A percentile compares a stretch with the other conserved stretches of the same genome.
Evolutionary conservation across 53 echinoderm and acorn worm species (phyloP).

Genomic region (Patiria pectinifera): DNA sequence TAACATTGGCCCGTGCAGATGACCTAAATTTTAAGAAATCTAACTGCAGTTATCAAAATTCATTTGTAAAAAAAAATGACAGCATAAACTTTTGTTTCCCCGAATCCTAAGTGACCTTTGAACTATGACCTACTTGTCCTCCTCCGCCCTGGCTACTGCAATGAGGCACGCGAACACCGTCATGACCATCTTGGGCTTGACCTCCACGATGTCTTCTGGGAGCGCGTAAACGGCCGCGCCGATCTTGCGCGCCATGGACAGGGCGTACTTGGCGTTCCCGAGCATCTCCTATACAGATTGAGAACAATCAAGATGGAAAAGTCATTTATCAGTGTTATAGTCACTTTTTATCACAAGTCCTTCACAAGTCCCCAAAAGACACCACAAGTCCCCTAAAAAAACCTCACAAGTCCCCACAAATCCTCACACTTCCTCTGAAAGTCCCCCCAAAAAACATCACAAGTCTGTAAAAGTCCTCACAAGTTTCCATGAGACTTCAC

Average conservation of each 20-base stretch:
- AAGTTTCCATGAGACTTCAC: too few species aligned
- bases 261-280: conserved; percentile 92
- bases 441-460: background rate
- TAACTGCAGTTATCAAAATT: background rate
- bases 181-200: conserved; percentile 93
- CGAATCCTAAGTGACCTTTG: background rate
- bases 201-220: conserved; percentile 95
- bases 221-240: conserved; percentile 93
- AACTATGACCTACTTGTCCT: conserved; percentile 11
- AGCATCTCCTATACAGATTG: conserved; percentile 58
- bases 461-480: background rate
- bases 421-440: too few species aligned
- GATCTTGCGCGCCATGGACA: conserved; percentile 88
- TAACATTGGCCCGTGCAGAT: background rate
- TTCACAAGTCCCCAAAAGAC: too few species aligned
- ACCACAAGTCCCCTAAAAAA: too few species aligned
- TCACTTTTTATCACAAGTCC: too few species aligned
- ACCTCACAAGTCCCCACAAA: too few species aligned
- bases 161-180: conserved; percentile 93
- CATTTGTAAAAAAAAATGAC: background rate
- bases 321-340: too few species aligned
- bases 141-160: conserved; percentile 56
- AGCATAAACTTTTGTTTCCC: background rate
- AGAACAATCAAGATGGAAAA: background rate
- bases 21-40: background rate